Base-by-base conservation (phyloP, 64 coral and sea anemone species). In the Platygyra sinensis region DNA sequence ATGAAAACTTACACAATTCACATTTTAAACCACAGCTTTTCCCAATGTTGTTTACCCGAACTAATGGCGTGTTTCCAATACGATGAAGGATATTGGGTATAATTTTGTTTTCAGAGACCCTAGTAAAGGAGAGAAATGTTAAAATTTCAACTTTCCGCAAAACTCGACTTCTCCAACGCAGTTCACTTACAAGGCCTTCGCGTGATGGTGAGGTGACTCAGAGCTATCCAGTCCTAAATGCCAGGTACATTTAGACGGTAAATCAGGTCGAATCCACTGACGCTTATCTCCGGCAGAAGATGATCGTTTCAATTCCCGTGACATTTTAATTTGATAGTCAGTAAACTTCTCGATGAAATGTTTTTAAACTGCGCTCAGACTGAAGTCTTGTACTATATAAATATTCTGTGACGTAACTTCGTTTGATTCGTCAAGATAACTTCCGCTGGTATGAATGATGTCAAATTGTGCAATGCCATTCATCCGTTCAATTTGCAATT, bases 231-330 rank as follows among this genome's bases (percentile, higher is more conserved):
- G 39, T n/a, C 93, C 96, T 30, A 94, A 87, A 82, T 98, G 96
- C 96, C 96, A 98, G 32, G 96, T 98, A 92, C 96, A 98, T 91
- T 90, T 98, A 24, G 96, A 98, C 8, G 89, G 86, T 60, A 98
- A 57, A 62, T 98, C 93, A 20, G 96, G 96, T 30, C 93, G 90
- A 90, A 94, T 90, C 96, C 96, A 98, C 33, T 98, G 91, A 36
- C 96, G 64, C 30, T 98, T 93, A 75, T 93, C 83, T 55, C 94
- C 89, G 29, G 54, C 76, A 79, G 76, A 79, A 57, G 46, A 13
- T 12, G 76, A 79, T 79, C 76, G 76, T 79, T 79, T 79, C 50
- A 79, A 79, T 55, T 79, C 76, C 8, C 55, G 76, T 15, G 76
- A 29, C 76, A 79, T 79, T 59, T 79, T 15, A 29, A 38, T 46